phyloP scores from a whole-genome alignment of 2,113 vertebrate species.

The Phaethornis superciliosus region DNA sequence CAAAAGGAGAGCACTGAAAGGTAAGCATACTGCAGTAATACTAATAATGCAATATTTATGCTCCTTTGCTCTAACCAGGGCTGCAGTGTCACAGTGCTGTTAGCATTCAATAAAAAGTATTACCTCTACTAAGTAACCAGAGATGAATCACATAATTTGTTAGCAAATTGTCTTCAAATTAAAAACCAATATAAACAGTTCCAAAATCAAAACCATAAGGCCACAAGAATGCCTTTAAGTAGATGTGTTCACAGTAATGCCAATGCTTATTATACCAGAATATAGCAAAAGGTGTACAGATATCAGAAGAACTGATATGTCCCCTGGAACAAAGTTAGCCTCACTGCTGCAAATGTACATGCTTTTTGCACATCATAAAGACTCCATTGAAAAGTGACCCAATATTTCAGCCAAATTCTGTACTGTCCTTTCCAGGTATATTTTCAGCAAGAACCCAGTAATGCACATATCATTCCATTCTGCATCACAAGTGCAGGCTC shows the following conservation, averaged over 20 bases:
- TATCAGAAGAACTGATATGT: background rate
- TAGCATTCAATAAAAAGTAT: background rate
- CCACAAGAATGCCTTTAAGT: background rate
- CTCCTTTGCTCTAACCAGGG: background rate
- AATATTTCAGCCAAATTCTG: background rate
- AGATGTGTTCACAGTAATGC: background rate
- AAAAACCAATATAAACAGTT: background rate
- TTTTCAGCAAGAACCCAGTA: background rate
- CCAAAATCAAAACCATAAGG: background rate
- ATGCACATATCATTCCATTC: background rate
- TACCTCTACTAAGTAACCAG: background rate
- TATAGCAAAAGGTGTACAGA: background rate
- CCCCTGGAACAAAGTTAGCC: background rate
- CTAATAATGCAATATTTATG: background rate
- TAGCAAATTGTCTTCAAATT: background rate
- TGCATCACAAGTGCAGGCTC: background rate
- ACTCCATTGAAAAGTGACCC: background rate
- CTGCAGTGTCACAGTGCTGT: background rate
- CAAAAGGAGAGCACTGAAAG: background rate
- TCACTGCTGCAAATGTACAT: background rate
- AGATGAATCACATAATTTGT: background rate
- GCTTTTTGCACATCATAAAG: background rate
- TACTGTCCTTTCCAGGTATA: background rate
- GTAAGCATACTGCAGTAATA: background rate
- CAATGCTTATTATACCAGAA: background rate